Evolutionary conservation across 1,140 invertebrate species (phyloP), one percentile per base, ranked within the genome.

Genomic region (Hyles vespertilio): DNA sequence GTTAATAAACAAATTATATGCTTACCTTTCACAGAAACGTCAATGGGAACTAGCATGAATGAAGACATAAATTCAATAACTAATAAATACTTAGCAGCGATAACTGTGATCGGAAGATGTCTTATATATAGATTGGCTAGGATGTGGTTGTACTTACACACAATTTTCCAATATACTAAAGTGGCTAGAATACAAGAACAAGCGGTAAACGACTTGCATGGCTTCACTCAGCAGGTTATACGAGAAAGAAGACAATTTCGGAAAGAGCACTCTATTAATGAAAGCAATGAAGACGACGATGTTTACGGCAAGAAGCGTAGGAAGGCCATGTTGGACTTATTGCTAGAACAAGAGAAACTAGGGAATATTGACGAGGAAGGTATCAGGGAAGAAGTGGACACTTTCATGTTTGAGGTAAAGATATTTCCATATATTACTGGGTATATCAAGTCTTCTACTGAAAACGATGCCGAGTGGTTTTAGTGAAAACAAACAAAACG

Each of bases 361-460:
- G 70, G 67, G 4, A 49, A 43, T 8, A 67, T 72, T 8, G 59
- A 69, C 45, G 4, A 56, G 5, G 52, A 65, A 3, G 67, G 64
- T 10, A 66, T 69, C 3, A 50, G 67, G 40, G 64, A 69, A 57
- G 70, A 72, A 63, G 64, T 72, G 1, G 62, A 72, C 48, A 69
- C 64, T 12, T 72, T 72, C 55, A 22, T 64, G 40, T 72, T 72
- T 60, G 69, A 61, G 56, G 65, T 72, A 58, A 8, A 45, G 5
- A 22, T 5, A 32, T 22, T 50, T 49, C 10, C 4, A 0, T 34
- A 9, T 0, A 9, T 51, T 3, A 51, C 1, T 3, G 5, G 33
- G 11, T 50, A n/a, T 8, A n/a, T 36, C 10, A 3, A n/a, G n/a
- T n/a, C n/a, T n/a, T n/a, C 22, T 22, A 22, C 22, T 22, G 22